phyloP scores from a whole-genome alignment of 1,140 invertebrate species.

The Acromyrmex heyeri region DNA sequence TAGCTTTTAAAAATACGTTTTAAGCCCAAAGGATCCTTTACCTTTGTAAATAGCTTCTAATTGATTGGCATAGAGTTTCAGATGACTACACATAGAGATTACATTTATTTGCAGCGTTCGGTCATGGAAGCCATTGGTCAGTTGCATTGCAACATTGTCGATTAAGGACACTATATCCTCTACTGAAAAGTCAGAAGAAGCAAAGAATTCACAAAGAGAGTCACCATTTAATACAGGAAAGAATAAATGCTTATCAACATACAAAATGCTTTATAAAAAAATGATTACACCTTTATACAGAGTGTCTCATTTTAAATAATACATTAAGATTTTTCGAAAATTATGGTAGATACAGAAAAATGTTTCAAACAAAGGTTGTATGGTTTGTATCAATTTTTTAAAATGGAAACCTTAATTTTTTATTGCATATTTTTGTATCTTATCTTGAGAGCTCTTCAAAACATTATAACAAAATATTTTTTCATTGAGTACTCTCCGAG shows the following conservation, averaged over 20 bases:
- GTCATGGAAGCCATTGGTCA: slow-evolving; percentile 89
- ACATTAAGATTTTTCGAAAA: no score
- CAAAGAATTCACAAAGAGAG: neutral
- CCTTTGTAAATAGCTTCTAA: slow-evolving; percentile 92
- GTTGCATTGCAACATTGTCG: slow-evolving; percentile 90
- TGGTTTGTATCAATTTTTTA: no score
- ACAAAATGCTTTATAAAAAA: neutral
- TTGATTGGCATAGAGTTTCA: slow-evolving; percentile 91
- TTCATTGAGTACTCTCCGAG: no score
- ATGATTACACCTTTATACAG: neutral
- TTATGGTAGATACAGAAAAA: no score
- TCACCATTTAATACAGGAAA: neutral
- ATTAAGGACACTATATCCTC: slow-evolving; percentile 91
- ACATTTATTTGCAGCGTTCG: slow-evolving; percentile 88
- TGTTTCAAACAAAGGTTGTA: no score
- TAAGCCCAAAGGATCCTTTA: slow-evolving; percentile 77
- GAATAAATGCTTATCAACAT: neutral
- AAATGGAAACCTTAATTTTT: no score
- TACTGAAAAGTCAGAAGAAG: slow-evolving; percentile 83
- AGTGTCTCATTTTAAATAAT: no score
- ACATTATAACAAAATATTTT: no score
- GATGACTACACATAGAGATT: slow-evolving; percentile 90
- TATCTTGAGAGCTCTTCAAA: no score
- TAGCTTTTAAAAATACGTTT: slow-evolving; percentile 70
- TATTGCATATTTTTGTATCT: no score